These are phyloP conservation scores for Listronotus oregonensis DNA, from an alignment of 1,140 invertebrate species.

Conservation along the genomic window DNA sequence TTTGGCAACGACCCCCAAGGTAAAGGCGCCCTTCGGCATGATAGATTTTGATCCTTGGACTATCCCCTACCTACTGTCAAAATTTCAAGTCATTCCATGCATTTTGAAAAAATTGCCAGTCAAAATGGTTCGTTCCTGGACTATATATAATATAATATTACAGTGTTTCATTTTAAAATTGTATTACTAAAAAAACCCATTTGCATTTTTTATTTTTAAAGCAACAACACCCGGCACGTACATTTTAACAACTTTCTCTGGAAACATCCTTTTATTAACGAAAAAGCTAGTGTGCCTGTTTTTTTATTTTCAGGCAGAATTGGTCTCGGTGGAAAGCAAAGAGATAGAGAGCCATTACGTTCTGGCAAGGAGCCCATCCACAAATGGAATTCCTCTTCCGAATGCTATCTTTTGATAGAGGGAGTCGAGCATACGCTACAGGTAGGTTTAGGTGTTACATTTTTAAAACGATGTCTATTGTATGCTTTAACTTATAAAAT, in stretches of 20 bases:
- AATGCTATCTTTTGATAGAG: conserved; percentile 68
- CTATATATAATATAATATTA: too few species aligned
- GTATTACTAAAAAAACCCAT: too few species aligned
- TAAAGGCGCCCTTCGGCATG: too few species aligned
- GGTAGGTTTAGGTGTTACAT: conserved; percentile 51
- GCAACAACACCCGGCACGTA: too few species aligned
- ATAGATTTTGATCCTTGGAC: too few species aligned
- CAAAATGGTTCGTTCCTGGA: too few species aligned
- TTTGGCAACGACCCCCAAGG: too few species aligned
- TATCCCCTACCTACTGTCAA: too few species aligned
- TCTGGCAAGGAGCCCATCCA: conserved; percentile 65
- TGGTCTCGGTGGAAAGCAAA: conserved; percentile 69
- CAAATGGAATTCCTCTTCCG: conserved; percentile 68
- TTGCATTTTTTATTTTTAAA: too few species aligned
- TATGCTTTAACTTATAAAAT: not conserved
- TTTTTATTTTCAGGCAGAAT: conserved; percentile 61
- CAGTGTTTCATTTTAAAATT: too few species aligned
- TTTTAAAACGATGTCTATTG: not conserved
- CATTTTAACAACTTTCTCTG: not conserved
- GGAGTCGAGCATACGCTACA: conserved; percentile 65
- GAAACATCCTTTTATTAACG: conserved; percentile 11
- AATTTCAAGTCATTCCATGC: too few species aligned
- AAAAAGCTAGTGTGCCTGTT: conserved; percentile 9
- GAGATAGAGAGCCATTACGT: conserved; percentile 72
- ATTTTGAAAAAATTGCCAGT: too few species aligned